Conservation (phyloP, 2,113 vertebrate species). For the Tupaia chinensis region DNA sequence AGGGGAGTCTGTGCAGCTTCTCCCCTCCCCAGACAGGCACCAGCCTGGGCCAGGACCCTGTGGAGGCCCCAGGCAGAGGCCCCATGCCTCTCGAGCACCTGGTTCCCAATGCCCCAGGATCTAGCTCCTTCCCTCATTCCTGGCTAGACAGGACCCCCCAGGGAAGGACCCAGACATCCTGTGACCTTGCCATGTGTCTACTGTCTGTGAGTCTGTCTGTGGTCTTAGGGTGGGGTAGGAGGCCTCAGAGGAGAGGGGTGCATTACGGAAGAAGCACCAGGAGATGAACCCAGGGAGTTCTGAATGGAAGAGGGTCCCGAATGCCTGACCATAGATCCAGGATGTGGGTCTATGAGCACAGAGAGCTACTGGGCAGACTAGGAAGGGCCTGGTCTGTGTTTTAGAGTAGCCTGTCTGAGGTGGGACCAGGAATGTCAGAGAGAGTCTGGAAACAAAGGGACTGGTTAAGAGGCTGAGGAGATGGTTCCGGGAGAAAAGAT, state of each 20-base stretch:
- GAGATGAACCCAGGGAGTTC: neutral
- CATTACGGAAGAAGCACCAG: neutral
- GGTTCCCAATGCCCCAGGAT: neutral
- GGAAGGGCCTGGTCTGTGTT: neutral
- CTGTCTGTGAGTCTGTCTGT: neutral
- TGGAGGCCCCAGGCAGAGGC: neutral
- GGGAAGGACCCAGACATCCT: neutral
- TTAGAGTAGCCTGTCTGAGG: neutral
- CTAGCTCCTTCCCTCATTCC: neutral
- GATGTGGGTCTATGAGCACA: neutral
- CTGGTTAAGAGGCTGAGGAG: neutral
- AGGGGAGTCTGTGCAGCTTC: conserved; percentile 24
- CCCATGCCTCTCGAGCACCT: neutral
- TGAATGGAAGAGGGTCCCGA: neutral
- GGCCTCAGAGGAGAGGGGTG: neutral
- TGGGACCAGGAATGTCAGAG: neutral
- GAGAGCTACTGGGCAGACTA: neutral
- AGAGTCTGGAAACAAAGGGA: neutral
- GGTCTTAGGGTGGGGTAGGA: neutral
- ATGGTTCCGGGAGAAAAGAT: neutral
- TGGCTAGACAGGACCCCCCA: neutral
- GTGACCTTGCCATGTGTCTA: neutral
- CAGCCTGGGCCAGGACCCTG: neutral
- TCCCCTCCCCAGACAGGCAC: neutral
- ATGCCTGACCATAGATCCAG: neutral